These are phyloP conservation scores for Caenorhabditis macrosperma DNA, from an alignment of 2,888 invertebrate species.

Conservation along the genomic window DNA sequence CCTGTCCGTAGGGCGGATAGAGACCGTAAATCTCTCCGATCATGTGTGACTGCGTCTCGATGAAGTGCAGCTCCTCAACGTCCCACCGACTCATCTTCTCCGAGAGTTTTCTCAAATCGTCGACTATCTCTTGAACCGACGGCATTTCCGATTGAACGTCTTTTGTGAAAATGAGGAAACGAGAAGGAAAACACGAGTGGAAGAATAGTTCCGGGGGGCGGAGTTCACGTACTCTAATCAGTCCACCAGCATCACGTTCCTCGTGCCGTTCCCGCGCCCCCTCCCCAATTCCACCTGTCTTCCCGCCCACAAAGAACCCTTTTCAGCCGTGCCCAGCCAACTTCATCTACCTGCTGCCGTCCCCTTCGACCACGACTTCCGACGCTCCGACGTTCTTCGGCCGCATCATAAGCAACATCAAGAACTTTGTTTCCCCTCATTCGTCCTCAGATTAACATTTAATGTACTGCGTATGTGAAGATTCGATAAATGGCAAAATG, in stretches of 20 bases:
- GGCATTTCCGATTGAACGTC: slow-evolving; percentile 1
- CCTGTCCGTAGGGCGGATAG: neutral
- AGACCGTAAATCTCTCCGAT: slow-evolving; percentile 26
- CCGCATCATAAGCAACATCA: slow-evolving; percentile 19
- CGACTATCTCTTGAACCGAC: slow-evolving; percentile 10
- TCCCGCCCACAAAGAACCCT: no score
- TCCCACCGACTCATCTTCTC: neutral
- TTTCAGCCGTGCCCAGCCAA: slow-evolving; percentile 56
- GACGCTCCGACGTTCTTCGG: slow-evolving; percentile 7
- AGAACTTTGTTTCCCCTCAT: neutral
- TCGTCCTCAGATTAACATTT: neutral
- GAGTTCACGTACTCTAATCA: no score
- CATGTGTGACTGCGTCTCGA: neutral
- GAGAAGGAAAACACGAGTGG: neutral
- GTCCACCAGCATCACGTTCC: neutral
- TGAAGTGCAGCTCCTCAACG: neutral
- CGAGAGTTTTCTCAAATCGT: slow-evolving; percentile 19
- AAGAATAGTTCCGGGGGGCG: no score
- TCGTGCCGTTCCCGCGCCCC: neutral
- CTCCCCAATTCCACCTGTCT: neutral
- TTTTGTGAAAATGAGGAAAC: neutral
- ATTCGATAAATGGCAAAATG: slow-evolving; percentile 7
- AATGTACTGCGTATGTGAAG: neutral
- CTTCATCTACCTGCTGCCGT: slow-evolving; percentile 41
- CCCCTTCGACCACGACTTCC: neutral